Evolutionary conservation across 2,888 invertebrate genomes (phyloP).

Genomic region (Napeogenes sylphis): DNA sequence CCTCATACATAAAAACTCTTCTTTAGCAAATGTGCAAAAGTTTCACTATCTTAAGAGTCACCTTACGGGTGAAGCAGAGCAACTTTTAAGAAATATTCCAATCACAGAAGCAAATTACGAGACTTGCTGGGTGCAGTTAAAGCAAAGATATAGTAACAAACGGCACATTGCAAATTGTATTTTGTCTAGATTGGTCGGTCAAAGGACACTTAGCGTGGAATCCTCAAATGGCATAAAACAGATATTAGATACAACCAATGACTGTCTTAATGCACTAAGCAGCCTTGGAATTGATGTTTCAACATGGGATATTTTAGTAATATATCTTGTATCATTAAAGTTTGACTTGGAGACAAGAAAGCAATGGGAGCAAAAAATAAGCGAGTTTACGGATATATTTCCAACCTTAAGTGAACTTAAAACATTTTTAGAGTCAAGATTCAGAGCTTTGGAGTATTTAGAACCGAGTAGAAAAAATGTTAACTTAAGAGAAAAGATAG

Average conservation of each 20-base stretch:
- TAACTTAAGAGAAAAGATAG: no score
- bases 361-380: no score
- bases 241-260: constrained; percentile 33
- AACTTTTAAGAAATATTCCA: constrained; percentile 12
- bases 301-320: no score
- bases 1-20: constrained; percentile 11
- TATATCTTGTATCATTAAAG: no score
- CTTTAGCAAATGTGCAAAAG: constrained; percentile 4
- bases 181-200: constrained; percentile 31
- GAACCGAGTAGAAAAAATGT: no score
- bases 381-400: no score
- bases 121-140: constrained; percentile 29
- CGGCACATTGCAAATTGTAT: constrained; percentile 26
- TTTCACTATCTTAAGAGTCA: neutral
- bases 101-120: constrained; percentile 29
- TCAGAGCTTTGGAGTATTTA: no score
- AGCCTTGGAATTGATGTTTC: no score
- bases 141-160: constrained; percentile 30
- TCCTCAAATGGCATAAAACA: constrained; percentile 31
- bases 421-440: no score
- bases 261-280: constrained; percentile 21
- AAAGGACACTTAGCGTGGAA: constrained; percentile 26
- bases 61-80: constrained; percentile 15
- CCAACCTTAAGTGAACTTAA: no score
- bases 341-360: no score